These are phyloP conservation scores for Synergus umbraculus DNA, from an alignment of 2,888 invertebrate genomes.

Conservation along the genomic window DNA sequence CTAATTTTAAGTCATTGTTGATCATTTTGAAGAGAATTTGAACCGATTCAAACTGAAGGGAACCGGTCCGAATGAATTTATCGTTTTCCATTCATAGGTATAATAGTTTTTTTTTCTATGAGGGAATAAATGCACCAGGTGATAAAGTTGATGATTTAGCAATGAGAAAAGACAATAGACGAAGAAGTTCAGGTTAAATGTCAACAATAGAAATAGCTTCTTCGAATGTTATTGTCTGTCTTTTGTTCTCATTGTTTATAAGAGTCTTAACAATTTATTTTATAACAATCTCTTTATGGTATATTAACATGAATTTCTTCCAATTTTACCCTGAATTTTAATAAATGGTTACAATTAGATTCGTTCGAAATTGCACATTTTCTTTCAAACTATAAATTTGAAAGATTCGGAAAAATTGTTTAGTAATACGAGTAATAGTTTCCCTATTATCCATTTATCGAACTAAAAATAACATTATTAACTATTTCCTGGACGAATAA, in stretches of 20 bases:
- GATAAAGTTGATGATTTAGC: constrained; percentile 1
- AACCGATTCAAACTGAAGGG: background rate
- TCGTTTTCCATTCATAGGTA: background rate
- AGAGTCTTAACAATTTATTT: background rate
- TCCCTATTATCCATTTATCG: background rate
- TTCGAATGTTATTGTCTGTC: background rate
- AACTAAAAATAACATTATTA: background rate
- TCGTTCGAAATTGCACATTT: no score
- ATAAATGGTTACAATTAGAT: no score
- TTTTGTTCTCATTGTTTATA: background rate
- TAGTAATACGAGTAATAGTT: background rate
- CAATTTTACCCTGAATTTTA: background rate
- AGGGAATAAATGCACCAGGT: background rate
- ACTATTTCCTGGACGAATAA: background rate
- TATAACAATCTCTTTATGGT: background rate
- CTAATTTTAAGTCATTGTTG: background rate
- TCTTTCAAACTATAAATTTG: background rate
- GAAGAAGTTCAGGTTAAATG: background rate
- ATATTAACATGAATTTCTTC: background rate
- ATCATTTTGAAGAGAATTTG: background rate
- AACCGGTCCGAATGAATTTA: background rate
- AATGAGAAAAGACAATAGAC: background rate
- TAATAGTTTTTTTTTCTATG: no score
- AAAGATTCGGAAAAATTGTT: background rate
- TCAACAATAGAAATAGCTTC: background rate